Evolutionary conservation across 2,888 invertebrate genomes (phyloP).

Genomic region (Hipparchia semele): DNA sequence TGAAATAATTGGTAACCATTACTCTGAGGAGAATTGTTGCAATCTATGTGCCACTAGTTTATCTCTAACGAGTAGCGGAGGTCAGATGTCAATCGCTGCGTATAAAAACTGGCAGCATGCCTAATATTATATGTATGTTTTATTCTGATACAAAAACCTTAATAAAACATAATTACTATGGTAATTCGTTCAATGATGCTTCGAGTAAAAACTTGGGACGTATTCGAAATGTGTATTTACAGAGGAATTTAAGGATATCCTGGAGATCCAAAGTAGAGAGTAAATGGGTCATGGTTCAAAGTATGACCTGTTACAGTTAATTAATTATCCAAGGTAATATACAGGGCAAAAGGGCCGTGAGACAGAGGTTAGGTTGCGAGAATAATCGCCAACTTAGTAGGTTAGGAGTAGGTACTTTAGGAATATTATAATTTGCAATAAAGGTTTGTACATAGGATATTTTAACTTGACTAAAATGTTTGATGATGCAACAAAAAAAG

Average conservation of each 20-base stretch:
- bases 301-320: no score
- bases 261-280: no score
- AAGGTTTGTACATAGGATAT: not conserved
- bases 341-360: no score
- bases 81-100: constrained; percentile 12
- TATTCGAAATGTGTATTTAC: no score
- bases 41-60: constrained; percentile 5
- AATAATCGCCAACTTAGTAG: no score
- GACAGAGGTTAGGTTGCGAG: no score
- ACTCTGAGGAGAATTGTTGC: not conserved
- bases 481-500: not conserved
- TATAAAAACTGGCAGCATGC: constrained; percentile 13
- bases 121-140: not conserved
- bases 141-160: constrained; percentile 1
- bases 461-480: not conserved
- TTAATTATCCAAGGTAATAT: no score
- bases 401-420: no score
- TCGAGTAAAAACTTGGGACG: no score
- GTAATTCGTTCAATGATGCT: not conserved
- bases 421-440: not conserved
- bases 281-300: no score
- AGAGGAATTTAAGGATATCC: no score
- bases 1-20: not conserved
- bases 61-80: constrained; percentile 15
- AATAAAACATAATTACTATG: constrained; percentile 1